A percentile compares a stretch with the other conserved stretches of the same genome.
Conservation (phyloP, 2,888 invertebrate genomes). For the Notodonta dromedarius region DNA sequence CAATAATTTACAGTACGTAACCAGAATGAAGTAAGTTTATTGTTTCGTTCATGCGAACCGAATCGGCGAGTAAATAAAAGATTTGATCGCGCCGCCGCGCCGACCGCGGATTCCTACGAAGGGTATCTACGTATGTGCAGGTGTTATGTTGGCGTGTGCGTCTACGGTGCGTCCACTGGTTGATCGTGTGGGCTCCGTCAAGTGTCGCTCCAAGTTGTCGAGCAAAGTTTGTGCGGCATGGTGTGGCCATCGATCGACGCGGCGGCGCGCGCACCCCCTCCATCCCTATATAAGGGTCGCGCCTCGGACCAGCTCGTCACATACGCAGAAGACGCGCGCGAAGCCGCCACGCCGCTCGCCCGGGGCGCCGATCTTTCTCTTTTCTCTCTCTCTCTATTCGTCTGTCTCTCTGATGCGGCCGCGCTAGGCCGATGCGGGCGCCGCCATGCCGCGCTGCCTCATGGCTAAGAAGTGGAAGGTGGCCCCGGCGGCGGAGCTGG, state of each 20-base stretch:
- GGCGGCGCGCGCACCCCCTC: conserved; percentile 74
- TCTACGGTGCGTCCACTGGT: conserved; percentile 63
- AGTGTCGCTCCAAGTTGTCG: conserved; percentile 71
- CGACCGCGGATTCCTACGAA: conserved; percentile 3
- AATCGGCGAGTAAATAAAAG: conserved; percentile 30
- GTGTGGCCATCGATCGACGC: conserved; percentile 68
- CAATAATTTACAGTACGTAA: not conserved
- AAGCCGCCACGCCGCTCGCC: conserved; percentile 80
- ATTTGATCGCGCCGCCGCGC: conserved; percentile 11
- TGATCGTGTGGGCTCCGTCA: conserved; percentile 62
- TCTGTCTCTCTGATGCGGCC: conserved; percentile 82
- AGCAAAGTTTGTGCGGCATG: conserved; percentile 68
- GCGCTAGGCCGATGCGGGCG: conserved; percentile 83
- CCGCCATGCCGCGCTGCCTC: conserved; percentile 96
- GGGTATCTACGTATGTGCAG: not conserved
- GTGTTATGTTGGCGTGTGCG: conserved; percentile 27
- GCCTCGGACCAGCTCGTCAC: conserved; percentile 73
- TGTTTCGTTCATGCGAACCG: conserved; percentile 17
- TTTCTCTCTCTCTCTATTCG: conserved; percentile 81
- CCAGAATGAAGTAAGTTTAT: not conserved
- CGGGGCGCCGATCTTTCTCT: conserved; percentile 83
- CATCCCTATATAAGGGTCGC: conserved; percentile 75
- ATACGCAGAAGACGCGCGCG: conserved; percentile 84
- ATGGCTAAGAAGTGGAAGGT: conserved; percentile 98
- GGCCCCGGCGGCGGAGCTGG: conserved; percentile 82